Evolutionary conservation across 1,140 invertebrate species (phyloP).

Genomic region (Lordiphosa collinella): DNA sequence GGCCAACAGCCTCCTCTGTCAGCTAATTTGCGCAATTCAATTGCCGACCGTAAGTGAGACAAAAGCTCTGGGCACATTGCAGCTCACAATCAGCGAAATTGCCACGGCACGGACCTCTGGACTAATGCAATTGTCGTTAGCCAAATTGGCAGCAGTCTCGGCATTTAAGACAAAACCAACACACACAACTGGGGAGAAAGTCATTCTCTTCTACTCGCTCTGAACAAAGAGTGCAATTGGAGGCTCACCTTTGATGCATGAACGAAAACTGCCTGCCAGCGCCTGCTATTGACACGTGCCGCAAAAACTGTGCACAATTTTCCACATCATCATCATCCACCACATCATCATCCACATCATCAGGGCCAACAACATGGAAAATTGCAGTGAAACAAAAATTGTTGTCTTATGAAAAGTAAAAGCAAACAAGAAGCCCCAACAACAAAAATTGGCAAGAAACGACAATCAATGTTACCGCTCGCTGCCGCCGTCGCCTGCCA

Average conservation of each 20-base stretch:
- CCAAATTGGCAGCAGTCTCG: conserved; percentile 30
- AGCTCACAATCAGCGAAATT: conserved; percentile 60
- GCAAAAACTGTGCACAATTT: conserved; percentile 47
- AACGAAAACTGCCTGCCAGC: background rate
- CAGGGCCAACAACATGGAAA: conserved; percentile 68
- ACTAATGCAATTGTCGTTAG: conserved; percentile 45
- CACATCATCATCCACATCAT: conserved; percentile 55
- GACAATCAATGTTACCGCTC: conserved; percentile 49
- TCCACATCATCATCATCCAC: conserved; percentile 17
- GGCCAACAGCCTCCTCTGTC: background rate
- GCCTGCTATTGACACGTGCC: conserved; percentile 41
- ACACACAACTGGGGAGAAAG: too few species aligned
- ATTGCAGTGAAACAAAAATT: conserved; percentile 48
- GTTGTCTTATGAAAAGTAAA: conserved; percentile 59
- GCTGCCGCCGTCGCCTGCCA: conserved; percentile 48
- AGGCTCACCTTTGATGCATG: too few species aligned
- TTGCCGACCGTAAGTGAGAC: conserved; percentile 50
- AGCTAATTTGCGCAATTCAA: conserved; percentile 64
- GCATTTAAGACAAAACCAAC: background rate
- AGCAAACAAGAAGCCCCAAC: conserved; percentile 42
- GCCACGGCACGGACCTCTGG: conserved; percentile 20
- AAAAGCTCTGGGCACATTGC: conserved; percentile 58
- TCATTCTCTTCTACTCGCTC: conserved; percentile 7
- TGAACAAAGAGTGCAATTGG: conserved; percentile 9
- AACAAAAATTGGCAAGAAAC: conserved; percentile 46